Conservation (phyloP, 1,140 invertebrate genomes). For the Cyrtorhinus lividipennis region DNA sequence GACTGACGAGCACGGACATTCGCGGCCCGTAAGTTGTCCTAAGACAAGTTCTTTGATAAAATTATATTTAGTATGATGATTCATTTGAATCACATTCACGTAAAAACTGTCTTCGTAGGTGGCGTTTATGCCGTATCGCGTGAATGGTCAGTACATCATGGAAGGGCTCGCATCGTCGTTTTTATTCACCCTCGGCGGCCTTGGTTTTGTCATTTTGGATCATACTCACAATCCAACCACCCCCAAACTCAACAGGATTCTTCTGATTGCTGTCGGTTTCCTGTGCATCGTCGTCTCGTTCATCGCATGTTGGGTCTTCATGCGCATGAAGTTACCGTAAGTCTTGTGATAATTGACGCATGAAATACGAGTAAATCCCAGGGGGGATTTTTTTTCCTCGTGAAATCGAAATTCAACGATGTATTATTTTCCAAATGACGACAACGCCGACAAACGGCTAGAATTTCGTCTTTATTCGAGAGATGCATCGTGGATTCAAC, state of each 20-base stretch:
- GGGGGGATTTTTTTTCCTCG: conserved; percentile 19
- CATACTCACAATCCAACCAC: conserved; percentile 82
- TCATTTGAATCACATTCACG: background rate
- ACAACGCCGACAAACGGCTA: too few species aligned
- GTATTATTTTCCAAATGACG: too few species aligned
- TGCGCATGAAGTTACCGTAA: conserved; percentile 95
- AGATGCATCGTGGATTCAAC: too few species aligned
- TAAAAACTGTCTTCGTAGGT: conserved; percentile 39
- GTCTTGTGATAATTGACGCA: conserved; percentile 27
- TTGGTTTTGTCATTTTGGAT: conserved; percentile 94
- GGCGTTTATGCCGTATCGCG: conserved; percentile 95
- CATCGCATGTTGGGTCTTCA: conserved; percentile 94
- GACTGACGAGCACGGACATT: conserved; percentile 92
- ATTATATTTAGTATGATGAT: background rate
- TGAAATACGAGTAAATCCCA: too few species aligned
- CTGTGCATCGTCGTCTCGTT: conserved; percentile 87
- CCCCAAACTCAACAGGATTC: conserved; percentile 79
- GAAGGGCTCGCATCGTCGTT: conserved; percentile 95
- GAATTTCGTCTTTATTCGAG: too few species aligned
- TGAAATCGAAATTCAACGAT: conserved; percentile 16
- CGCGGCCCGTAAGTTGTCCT: conserved; percentile 72
- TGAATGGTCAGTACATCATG: conserved; percentile 98
- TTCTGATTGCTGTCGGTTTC: conserved; percentile 85
- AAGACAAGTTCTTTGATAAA: conserved; percentile 23
- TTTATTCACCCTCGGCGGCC: conserved; percentile 84